Evolutionary conservation across 2,113 vertebrate genomes (phyloP).

Genomic region (Muscicapa adusta): DNA sequence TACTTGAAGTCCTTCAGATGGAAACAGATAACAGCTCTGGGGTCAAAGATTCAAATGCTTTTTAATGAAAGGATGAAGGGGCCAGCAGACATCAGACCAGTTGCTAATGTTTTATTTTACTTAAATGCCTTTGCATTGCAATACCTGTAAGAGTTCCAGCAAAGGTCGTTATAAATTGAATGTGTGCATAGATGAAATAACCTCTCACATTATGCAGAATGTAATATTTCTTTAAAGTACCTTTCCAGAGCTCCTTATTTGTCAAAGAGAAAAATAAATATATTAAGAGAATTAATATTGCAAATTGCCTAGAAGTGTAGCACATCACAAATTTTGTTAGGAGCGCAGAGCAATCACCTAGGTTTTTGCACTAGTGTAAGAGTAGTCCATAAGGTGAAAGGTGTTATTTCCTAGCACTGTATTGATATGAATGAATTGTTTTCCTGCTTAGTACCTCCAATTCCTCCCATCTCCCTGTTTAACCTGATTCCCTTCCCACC

Average conservation of each 20-base stretch:
- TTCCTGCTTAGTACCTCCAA: not conserved
- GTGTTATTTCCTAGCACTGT: not conserved
- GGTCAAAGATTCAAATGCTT: not conserved
- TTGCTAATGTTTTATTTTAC: not conserved
- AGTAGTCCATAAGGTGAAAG: not conserved
- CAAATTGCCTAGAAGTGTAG: not conserved
- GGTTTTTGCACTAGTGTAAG: not conserved
- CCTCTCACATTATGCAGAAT: not conserved
- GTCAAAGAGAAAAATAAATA: not conserved
- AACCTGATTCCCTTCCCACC: rapidly evolving
- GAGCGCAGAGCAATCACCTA: not conserved
- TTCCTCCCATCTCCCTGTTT: not conserved
- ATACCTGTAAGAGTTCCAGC: not conserved
- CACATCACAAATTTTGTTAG: not conserved
- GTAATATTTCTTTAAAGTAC: not conserved
- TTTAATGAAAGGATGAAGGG: not conserved
- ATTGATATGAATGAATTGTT: not conserved
- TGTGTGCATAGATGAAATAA: not conserved
- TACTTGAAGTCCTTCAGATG: not conserved
- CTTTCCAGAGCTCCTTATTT: not conserved
- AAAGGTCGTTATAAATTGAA: not conserved
- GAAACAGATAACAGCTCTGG: not conserved
- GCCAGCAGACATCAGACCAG: not conserved
- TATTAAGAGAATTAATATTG: not conserved
- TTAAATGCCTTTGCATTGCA: not conserved